A percentile compares a stretch with the other conserved stretches of the same genome.
Evolutionary conservation across 2,113 vertebrate genomes (phyloP).

Genomic region (Plectropomus leopardus): DNA sequence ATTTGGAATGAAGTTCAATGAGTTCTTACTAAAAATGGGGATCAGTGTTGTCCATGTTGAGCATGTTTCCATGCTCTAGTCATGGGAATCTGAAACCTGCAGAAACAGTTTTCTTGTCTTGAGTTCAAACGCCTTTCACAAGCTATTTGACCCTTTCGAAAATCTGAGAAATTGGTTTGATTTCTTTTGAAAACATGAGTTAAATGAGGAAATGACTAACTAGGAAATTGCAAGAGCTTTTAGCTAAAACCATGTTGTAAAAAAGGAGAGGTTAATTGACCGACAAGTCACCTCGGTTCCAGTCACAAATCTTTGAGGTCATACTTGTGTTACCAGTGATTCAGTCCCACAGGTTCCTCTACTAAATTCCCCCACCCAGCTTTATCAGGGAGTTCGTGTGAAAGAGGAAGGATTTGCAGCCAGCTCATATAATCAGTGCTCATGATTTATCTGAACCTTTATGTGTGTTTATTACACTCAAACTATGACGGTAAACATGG

Average conservation of each 20-base stretch:
- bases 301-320: slow-evolving; percentile 2
- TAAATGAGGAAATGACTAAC: too few species aligned
- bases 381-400: not conserved
- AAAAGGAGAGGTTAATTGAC: too few species aligned
- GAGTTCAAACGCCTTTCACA: too few species aligned
- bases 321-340: not conserved
- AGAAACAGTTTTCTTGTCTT: too few species aligned
- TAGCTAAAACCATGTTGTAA: too few species aligned
- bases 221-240: too few species aligned
- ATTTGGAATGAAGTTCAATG: not conserved
- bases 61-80: not conserved
- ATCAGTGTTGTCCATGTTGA: not conserved
- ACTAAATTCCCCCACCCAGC: not conserved
- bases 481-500: not conserved
- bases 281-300: not conserved
- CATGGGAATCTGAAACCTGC: not conserved
- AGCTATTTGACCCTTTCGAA: too few species aligned
- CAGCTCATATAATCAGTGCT: too few species aligned
- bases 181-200: too few species aligned
- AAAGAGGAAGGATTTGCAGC: not conserved
- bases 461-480: not conserved
- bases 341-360: not conserved
- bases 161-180: too few species aligned
- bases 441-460: not conserved
- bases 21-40: not conserved